These are phyloP conservation scores for Parasteatoda tepidariorum DNA, from an alignment of 1,140 invertebrate species.

Conservation along the genomic window DNA sequence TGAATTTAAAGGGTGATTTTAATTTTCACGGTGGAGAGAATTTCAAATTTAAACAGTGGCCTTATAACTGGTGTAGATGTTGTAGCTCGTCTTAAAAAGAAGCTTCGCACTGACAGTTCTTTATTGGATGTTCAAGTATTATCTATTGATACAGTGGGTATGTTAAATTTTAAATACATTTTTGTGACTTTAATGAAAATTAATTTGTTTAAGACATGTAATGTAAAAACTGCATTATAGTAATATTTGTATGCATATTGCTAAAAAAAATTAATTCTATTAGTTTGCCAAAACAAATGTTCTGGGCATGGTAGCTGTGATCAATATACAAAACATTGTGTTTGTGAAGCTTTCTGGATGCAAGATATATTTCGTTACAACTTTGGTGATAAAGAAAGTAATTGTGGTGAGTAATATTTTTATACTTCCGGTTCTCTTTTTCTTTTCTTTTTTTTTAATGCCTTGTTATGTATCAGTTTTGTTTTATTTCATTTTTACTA, in stretches of 20 bases:
- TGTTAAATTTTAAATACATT: conserved; percentile 12
- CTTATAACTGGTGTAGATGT: conserved; percentile 73
- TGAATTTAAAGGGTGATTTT: conserved; percentile 66
- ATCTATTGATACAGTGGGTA: conserved; percentile 78
- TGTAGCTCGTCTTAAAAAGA: conserved; percentile 75
- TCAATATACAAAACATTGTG: conserved; percentile 82
- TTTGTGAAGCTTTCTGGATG: conserved; percentile 97
- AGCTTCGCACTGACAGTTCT: conserved; percentile 77
- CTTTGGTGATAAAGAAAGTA: conserved; percentile 76
- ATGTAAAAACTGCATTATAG: background rate
- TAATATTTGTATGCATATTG: background rate
- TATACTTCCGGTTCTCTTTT: too few species aligned
- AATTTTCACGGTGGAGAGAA: conserved; percentile 71
- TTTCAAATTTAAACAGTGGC: conserved; percentile 58
- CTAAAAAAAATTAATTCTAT: too few species aligned
- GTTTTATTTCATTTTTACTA: too few species aligned
- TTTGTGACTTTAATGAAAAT: background rate
- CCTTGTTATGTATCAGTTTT: too few species aligned
- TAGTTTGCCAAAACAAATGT: conserved; percentile 91
- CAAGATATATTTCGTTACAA: conserved; percentile 77
- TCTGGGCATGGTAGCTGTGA: conserved; percentile 92
- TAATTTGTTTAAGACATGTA: background rate
- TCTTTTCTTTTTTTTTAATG: too few species aligned
- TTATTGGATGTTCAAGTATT: conserved; percentile 81
- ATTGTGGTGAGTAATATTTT: conserved; percentile 77